Evolutionary conservation across 2,888 invertebrate species (phyloP), one percentile per base, ranked within the genome.

Genomic region (Apodemia mormo): DNA sequence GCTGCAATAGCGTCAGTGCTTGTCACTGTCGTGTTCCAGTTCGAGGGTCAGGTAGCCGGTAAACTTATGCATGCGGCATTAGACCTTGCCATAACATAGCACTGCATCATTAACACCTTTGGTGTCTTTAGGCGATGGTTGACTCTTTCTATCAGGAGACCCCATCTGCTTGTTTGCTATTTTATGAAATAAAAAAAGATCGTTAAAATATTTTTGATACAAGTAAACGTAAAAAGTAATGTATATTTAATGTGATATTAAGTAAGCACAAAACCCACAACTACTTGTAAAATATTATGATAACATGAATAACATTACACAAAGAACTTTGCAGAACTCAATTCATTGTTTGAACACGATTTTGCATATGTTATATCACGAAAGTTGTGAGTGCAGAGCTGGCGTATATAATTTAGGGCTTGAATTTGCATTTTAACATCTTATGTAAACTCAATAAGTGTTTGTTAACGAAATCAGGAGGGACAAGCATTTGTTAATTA

Each of bases 401-500:
- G 43, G 69, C 67, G 37, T 56, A 67, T 66, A 56, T 67, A 37
- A 67, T 64, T 45, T 67, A n/a, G 29, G 69, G 49, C 52, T 33
- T 58, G 68, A 66, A 70, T 68, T 70, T 29, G 70, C 66, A 69
- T 69, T 58, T 64, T 69, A 65, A 69, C 65, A 54, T 68, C 43
- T 54, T 67, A 67, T 54, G 49, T 54, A 71, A 71, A 72, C 67
- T 70, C 22, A 43, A 70, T 67, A 68, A 69, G 65, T 65, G 69
- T 37, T 68, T 68, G 65, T 68, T 68, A 73, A 73, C 72, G 68
- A 68, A 71, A 73, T 73, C 68, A 71, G 69, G 45, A 72, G 66
- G 71, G 68, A 67, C 74, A 68, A 58, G 69, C 69, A n/a, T 71
- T 65, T 69, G 56, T 66, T 71, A 68, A 75, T 77, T 76, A 76